These are phyloP conservation scores for Arenicola marina DNA, from an alignment of 2,888 invertebrate genomes.

Conservation along the genomic window DNA sequence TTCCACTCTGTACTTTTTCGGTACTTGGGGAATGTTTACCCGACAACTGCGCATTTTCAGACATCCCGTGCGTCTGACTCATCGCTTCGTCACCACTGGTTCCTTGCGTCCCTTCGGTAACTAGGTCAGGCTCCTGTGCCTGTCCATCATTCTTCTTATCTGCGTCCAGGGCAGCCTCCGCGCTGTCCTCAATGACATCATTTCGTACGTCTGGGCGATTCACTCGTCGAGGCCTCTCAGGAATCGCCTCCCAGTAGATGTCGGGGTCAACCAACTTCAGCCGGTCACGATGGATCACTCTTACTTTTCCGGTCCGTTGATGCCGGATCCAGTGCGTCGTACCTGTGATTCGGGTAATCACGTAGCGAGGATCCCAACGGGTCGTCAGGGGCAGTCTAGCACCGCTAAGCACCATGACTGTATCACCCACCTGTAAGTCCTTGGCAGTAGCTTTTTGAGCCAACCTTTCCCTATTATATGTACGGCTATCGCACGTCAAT, in stretches of 20 bases:
- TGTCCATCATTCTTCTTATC: no score
- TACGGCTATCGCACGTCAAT: neutral
- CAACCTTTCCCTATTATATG: neutral
- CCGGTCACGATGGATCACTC: neutral
- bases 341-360: neutral
- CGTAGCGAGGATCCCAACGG: conserved; percentile 2
- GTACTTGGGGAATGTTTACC: no score
- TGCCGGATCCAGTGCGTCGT: neutral
- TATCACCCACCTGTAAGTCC: neutral
- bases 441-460: neutral
- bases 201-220: no score
- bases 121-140: no score
- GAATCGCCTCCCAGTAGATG: neutral
- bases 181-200: no score
- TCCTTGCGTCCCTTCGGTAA: no score
- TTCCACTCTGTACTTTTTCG: no score
- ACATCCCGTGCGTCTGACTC: no score
- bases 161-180: no score
- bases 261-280: conserved; percentile 1
- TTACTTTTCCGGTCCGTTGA: neutral
- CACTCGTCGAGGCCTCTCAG: no score
- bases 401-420: neutral
- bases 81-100: no score
- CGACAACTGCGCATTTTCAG: no score
- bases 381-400: neutral